Evolutionary conservation across 2,888 invertebrate genomes (phyloP).

Genomic region (Dione vanillae): DNA sequence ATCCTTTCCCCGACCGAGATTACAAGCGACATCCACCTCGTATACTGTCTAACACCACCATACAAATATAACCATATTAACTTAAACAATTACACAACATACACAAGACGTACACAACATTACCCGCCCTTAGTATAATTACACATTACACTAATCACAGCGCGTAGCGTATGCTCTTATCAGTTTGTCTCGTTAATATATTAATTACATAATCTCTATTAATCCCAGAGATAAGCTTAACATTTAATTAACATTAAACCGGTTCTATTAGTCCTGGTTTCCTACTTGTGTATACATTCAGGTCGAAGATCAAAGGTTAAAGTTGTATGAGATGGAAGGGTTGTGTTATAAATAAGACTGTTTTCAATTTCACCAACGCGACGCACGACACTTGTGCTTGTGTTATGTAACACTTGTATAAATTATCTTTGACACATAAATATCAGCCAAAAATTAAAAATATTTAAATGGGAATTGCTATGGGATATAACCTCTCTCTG

Average conservation of each 20-base stretch:
- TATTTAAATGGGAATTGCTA: no score
- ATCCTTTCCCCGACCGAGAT: no score
- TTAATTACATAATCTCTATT: conserved; percentile 15
- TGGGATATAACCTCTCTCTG: no score
- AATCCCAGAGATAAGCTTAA: conserved; percentile 19
- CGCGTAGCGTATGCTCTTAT: conserved; percentile 13
- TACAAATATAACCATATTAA: no score
- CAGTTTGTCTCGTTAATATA: conserved; percentile 19
- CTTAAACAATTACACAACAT: no score
- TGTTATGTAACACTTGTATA: no score
- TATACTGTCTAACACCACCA: no score
- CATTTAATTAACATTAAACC: conserved; percentile 23
- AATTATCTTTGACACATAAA: no score
- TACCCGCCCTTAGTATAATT: conserved; percentile 8
- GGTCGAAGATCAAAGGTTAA: conserved; percentile 1
- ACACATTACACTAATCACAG: conserved; percentile 14
- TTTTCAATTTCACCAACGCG: neutral
- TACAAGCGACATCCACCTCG: no score
- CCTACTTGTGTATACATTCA: neutral
- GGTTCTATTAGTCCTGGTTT: neutral
- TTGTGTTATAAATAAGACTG: neutral
- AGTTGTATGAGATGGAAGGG: neutral
- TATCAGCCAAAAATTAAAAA: no score
- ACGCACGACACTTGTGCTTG: no score
- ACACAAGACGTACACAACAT: neutral